Base-by-base conservation (phyloP, 30 jellyfish, hydroid and myxozoan genomes). In the Hydra vulgaris region DNA sequence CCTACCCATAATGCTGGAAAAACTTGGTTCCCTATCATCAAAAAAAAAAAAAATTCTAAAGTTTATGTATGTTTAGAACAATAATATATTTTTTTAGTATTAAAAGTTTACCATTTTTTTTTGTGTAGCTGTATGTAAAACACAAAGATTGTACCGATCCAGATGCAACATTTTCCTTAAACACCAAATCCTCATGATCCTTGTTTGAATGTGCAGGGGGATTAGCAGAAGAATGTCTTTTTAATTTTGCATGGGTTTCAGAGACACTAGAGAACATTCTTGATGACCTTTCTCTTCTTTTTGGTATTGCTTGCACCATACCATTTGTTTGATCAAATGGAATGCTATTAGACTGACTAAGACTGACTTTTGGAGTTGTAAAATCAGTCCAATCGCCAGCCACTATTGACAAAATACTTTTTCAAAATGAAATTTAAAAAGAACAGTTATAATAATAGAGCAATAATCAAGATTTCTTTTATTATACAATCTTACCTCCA, bases 1-100 rank as follows among this genome's bases (percentile, higher is more conserved):
- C 99, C 99, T 80, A 87, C 85, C 96, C 96, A 93, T 54, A 93
- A 66, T 24, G 95, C 85, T 21, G 99, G 99, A 54, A 94, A 89
- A 27, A 83, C 73, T 12, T 82, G 86, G 54, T 79, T 86, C 7
- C 95, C 98, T 92, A 76, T 22, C 75, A 40, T 12, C 61, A 40
- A 40, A 40, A 3, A 3, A 3, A 3, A 40, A 83, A 17, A 1
- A 16, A 1, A 79, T 19, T 26, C 15, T 70, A 21, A 17, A 61
- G 18, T n/a, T 61, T 21, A 21, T 61, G 19, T 61, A 21, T 18
- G 18, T 61, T 0, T 21, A 21, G 19, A 61, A n/a, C n/a, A n/a
- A n/a, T n/a, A n/a, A n/a, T n/a, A n/a, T n/a, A n/a, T n/a, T 81
- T 93, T 93, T 66, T 95, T 55, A 4, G 96, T 15, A 25, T 25